These are phyloP conservation scores for Hylaeus volcanicus DNA, from an alignment of 1,140 invertebrate genomes.

Conservation along the genomic window DNA sequence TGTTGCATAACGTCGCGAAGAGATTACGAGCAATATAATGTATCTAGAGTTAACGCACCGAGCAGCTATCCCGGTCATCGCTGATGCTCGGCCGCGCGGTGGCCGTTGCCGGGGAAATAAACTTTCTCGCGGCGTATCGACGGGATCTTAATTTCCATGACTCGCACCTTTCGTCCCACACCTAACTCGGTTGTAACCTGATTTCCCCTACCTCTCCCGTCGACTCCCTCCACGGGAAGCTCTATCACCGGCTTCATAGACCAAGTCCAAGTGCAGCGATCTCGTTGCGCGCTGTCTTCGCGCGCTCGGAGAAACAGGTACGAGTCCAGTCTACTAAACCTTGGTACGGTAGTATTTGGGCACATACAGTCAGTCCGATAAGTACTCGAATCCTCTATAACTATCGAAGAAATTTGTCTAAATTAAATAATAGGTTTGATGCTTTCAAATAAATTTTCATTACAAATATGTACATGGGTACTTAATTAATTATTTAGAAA, in stretches of 20 bases:
- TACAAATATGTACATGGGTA: no score
- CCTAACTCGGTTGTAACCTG: conserved; percentile 21
- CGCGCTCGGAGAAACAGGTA: not conserved
- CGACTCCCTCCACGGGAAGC: not conserved
- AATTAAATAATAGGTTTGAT: no score
- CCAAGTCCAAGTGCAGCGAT: conserved; percentile 39
- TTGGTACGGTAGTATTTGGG: no score
- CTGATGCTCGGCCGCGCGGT: not conserved
- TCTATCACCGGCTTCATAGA: not conserved
- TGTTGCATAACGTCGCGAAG: no score
- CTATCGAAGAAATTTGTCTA: no score
- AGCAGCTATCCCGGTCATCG: not conserved
- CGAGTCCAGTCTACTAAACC: conserved; percentile 6
- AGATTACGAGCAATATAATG: not conserved
- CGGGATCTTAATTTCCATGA: conserved; percentile 27
- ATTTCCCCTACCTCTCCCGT: conserved; percentile 18
- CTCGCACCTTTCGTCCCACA: not conserved
- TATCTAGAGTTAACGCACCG: not conserved
- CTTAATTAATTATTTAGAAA: no score
- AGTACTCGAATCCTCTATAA: no score
- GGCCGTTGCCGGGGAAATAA: not conserved
- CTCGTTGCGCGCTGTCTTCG: not conserved
- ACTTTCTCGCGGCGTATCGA: conserved; percentile 8
- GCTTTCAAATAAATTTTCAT: no score
- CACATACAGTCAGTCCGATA: no score